Percentiles rank a stretch among this genome's conserved stretches.
Evolutionary conservation across 2,888 invertebrate species (phyloP).

Genomic region (Melieria omissa): DNA sequence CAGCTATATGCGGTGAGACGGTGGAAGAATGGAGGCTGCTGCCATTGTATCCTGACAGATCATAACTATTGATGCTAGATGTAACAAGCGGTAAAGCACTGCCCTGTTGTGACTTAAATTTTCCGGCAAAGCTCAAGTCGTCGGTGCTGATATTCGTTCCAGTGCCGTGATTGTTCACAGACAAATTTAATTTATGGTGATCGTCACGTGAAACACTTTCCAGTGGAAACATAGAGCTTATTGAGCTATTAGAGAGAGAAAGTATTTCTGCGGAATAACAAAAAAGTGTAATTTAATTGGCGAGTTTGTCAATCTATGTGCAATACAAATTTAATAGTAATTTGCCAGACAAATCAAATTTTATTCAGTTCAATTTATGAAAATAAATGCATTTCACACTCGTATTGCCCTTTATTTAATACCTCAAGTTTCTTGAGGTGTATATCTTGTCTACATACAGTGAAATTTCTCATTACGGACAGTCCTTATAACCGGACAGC

Average conservation of each 20-base stretch:
- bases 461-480: too few species aligned
- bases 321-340: too few species aligned
- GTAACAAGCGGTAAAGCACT: background rate
- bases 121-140: slow-evolving; percentile 63
- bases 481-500: too few species aligned
- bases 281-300: too few species aligned
- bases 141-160: too few species aligned
- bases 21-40: slow-evolving; percentile 33
- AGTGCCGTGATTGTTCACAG: background rate
- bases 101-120: slow-evolving; percentile 55
- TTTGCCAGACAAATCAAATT: too few species aligned
- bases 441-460: too few species aligned
- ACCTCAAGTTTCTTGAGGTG: too few species aligned
- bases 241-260: slow-evolving; percentile 51
- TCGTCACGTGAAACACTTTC: slow-evolving; percentile 41
- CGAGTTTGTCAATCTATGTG: too few species aligned
- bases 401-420: too few species aligned
- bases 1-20: slow-evolving; percentile 14
- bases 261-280: slow-evolving; percentile 48
- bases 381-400: too few species aligned
- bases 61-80: slow-evolving; percentile 13
- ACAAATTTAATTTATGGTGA: slow-evolving; percentile 28
- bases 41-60: slow-evolving; percentile 28
- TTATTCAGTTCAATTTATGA: too few species aligned
- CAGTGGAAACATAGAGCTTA: slow-evolving; percentile 57